Percentiles rank a stretch among this genome's conserved stretches.
Evolutionary conservation across 2,113 vertebrate genomes (phyloP).

Genomic region (Chrysemys picta): DNA sequence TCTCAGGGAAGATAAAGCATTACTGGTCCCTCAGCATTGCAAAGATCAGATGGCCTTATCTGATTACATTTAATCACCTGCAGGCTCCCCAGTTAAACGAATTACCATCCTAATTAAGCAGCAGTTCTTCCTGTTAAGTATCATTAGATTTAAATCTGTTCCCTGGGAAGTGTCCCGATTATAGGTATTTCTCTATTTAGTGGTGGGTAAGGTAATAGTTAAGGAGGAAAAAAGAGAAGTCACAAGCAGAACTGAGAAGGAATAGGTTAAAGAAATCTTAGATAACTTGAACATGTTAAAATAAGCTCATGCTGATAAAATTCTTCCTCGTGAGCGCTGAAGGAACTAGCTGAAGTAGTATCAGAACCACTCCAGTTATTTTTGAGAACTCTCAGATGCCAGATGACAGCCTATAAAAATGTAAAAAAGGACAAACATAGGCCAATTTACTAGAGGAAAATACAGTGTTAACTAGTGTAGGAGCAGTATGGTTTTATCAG

Average conservation of each 20-base stretch:
- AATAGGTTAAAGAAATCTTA: conserved; percentile 1
- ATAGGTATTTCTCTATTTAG: conserved; percentile 55
- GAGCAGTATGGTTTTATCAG: background rate
- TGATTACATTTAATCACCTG: conserved; percentile 72
- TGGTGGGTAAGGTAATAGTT: conserved; percentile 41
- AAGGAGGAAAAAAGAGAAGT: background rate
- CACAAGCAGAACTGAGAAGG: background rate
- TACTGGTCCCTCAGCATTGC: conserved; percentile 36
- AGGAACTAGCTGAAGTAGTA: background rate
- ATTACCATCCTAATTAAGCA: conserved; percentile 70
- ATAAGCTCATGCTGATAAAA: background rate
- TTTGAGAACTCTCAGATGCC: background rate
- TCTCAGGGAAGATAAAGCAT: background rate
- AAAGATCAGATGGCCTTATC: conserved; percentile 62
- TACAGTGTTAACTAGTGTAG: background rate
- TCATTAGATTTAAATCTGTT: conserved; percentile 72
- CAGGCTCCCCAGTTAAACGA: conserved; percentile 66
- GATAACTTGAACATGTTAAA: background rate
- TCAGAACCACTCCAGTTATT: background rate
- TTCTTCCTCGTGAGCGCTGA: background rate
- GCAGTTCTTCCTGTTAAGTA: conserved; percentile 67
- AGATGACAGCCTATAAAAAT: background rate
- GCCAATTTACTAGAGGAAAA: background rate
- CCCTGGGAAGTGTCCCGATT: conserved; percentile 62
- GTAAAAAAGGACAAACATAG: accelerated